Evolutionary conservation across 2,888 invertebrate genomes (phyloP).

Genomic region (Epicampocera succincta): DNA sequence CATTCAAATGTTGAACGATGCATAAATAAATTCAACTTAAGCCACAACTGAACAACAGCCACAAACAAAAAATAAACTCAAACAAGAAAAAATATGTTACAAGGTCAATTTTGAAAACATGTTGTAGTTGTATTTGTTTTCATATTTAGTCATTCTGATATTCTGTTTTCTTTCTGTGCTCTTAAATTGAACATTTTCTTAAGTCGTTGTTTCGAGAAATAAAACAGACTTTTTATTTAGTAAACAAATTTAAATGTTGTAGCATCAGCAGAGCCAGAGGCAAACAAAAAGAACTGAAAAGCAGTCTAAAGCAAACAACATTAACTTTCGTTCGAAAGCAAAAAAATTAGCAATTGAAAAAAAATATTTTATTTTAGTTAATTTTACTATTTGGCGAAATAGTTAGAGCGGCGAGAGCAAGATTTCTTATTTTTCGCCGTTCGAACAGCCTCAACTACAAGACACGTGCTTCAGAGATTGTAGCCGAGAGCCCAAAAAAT

Average conservation of each 20-base stretch:
- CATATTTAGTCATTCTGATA: constrained; percentile 5
- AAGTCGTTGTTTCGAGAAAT: constrained; percentile 13
- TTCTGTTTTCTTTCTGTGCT: constrained; percentile 2
- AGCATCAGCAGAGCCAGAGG: neutral
- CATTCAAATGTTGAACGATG: constrained; percentile 60
- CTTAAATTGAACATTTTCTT: constrained; percentile 21
- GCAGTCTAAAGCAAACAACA: neutral
- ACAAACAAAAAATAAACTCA: constrained; percentile 17
- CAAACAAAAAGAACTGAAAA: neutral
- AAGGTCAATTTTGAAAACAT: constrained; percentile 61
- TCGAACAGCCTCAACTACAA: no score
- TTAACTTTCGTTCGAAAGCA: constrained; percentile 13
- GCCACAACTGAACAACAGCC: constrained; percentile 43
- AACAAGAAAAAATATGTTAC: constrained; percentile 62
- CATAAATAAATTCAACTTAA: constrained; percentile 63
- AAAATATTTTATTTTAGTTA: neutral
- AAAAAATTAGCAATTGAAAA: no score
- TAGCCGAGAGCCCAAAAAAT: no score
- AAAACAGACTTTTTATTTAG: constrained; percentile 26
- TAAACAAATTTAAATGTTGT: constrained; percentile 13
- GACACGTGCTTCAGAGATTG: no score
- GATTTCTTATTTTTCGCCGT: no score
- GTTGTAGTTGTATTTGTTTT: constrained; percentile 31
- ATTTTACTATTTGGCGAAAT: neutral
- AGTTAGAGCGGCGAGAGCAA: no score